A percentile compares a stretch with the other conserved stretches of the same genome.
phyloP scores from a whole-genome alignment of 2,797 vertebrate genomes.

The Chaetophractus vellerosus region DNA sequence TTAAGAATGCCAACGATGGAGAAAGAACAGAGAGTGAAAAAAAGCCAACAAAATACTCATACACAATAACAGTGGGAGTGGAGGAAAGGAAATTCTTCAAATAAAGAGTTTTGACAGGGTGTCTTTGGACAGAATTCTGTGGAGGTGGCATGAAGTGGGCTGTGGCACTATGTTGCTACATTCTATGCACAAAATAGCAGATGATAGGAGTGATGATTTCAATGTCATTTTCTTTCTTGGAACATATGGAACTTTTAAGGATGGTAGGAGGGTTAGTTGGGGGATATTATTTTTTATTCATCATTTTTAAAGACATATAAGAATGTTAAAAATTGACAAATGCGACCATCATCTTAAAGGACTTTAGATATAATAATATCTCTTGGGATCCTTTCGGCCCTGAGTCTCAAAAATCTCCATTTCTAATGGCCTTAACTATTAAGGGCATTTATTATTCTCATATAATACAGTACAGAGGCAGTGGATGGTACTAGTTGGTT shows the following conservation, averaged over 20 bases:
- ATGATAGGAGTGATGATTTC: conserved; percentile 61
- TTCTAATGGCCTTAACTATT: conserved; percentile 25
- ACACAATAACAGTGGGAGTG: not conserved
- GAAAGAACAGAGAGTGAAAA: not conserved
- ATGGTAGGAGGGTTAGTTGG: conserved; percentile 16
- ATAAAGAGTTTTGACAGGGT: conserved; percentile 67
- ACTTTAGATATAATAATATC: not conserved
- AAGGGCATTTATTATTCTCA: not conserved
- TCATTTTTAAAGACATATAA: conserved; percentile 49
- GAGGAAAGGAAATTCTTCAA: conserved; percentile 59
- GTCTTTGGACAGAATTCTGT: conserved; percentile 74
- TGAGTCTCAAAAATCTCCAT: not conserved
- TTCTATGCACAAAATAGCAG: conserved; percentile 68
- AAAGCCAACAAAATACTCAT: not conserved
- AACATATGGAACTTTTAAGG: conserved; percentile 64
- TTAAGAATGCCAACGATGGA: conserved; percentile 45
- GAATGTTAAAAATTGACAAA: conserved; percentile 60
- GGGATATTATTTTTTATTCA: conserved; percentile 36
- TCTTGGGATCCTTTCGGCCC: not conserved
- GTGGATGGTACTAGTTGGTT: not conserved
- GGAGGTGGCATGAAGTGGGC: conserved; percentile 74
- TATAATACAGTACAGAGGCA: not conserved
- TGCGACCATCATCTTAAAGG: conserved; percentile 36
- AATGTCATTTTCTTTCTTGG: conserved; percentile 74
- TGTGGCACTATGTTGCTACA: conserved; percentile 61